Base-by-base conservation (phyloP, 1,140 invertebrate species). In the Doryteuthis pealeii region DNA sequence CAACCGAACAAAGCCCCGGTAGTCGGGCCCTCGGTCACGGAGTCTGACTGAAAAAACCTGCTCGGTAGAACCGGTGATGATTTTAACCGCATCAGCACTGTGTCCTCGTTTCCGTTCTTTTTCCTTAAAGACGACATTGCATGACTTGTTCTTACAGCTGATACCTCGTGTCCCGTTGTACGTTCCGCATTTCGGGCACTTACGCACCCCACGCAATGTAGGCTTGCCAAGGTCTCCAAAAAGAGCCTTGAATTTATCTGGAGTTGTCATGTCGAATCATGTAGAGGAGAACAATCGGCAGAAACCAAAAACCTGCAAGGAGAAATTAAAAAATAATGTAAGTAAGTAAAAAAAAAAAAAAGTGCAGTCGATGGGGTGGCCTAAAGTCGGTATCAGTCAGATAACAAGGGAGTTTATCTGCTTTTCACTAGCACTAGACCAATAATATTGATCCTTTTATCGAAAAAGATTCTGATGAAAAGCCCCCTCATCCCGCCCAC, bases 121-220 rank as follows among this genome's bases (percentile, higher is more conserved):
- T 76, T 91, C 90, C 83, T 92, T 93, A 76, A 94, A 93, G 1
- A 93, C 90, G 31, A 90, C 90, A 86, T 92, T 91, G 85, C 93
- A 94, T 12, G 90, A 86, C 86, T 93, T 92, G 82, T 94, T 94
- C 84, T 94, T 94, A 84, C 93, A 95, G 74, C 90, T 91, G 18
- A 91, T 87, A 33, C 93, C 92, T 80, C 93, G 86, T 4, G 92
- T 93, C 1, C 93, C 93, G 88, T 94, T 95, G 71, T 91, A 92
- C 3, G 91, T 92, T 0, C 92, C 92, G 90, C 93, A 95, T 84
- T 94, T 93, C 3, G 92, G 91, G 85, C 93, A 95, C 82, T 92
- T 93, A 77, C 92, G 89, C 0, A 94, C 90, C 76, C 93, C 93
- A 81, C 91, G 89, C 78, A 91, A 86, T 72, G 91, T 94, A 76